These are phyloP conservation scores for Catharus ustulatus DNA, from an alignment of 2,797 vertebrate genomes.

Conservation along the genomic window DNA sequence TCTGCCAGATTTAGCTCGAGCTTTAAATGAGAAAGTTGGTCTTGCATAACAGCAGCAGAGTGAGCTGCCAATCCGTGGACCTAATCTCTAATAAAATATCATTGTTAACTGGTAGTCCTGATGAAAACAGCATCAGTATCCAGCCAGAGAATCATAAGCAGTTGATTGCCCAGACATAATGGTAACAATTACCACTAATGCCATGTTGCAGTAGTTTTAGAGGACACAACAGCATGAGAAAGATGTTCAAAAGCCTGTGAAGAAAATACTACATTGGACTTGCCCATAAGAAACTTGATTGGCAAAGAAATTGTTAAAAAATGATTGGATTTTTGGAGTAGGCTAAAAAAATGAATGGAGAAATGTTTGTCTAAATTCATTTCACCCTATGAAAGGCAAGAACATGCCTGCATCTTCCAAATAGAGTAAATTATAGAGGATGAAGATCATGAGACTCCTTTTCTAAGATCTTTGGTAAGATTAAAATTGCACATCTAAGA, in stretches of 20 bases:
- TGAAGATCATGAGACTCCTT: not conserved
- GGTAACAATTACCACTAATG: conserved; percentile 10
- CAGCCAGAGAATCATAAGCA: conserved; percentile 12
- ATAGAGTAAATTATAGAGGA: not conserved
- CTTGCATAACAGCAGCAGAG: conserved; percentile 37
- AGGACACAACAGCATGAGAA: not conserved
- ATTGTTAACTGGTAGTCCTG: conserved; percentile 24
- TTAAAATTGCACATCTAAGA: not conserved
- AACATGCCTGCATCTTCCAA: not conserved
- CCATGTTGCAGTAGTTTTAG: not conserved
- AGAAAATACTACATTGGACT: not conserved
- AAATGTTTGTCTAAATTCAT: not conserved
- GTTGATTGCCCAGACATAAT: conserved; percentile 10
- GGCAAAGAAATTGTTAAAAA: not conserved
- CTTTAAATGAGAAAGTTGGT: conserved; percentile 54
- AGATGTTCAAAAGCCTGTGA: not conserved
- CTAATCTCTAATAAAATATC: conserved; percentile 24
- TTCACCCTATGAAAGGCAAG: not conserved
- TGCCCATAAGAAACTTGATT: not conserved
- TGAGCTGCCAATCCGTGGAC: conserved; percentile 23
- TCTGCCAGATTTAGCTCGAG: conserved; percentile 7
- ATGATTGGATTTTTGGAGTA: not conserved
- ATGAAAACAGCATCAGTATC: not conserved
- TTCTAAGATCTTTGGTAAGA: not conserved
- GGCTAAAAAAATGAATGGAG: not conserved